Evolutionary conservation across 2,888 invertebrate species (phyloP), one percentile per base, ranked within the genome.

Genomic region (Zele albiditarsus): DNA sequence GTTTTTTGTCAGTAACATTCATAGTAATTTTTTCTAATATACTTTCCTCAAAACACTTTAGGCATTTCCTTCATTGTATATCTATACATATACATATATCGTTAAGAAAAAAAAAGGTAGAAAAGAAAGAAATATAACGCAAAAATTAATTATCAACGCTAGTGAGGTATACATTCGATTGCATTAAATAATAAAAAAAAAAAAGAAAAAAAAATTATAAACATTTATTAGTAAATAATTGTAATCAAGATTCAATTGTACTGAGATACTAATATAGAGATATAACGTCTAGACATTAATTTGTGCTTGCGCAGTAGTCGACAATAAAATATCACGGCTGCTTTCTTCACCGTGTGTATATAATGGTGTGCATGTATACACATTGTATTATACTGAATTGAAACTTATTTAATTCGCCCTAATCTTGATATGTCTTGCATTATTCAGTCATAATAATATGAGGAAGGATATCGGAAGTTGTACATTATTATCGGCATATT

Each of bases 361-460:
- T 57, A 27, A 23, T 33, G 12, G 4, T 42, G 25, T 49, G 31
- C 58, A 49, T 72, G 58, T 66, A 33, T 66, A 71, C 73, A 38
- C 58, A 62, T 46, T 62, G 49, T 76, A 25, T 46, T 3, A 27
- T 67, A 71, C 74, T 38, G 38, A 75, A 75, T 75, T 78, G 53
- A 53, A 69, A 78, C 60, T 76, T 81, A 80, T 80, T 82, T 80
- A 84, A n/a, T 53, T 81, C 75, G 71, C 81, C 78, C 77, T 80
- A 79, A 81, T 80, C 78, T 80, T 86, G 85, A 86, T 86, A 86
- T 86, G 86, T 85, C 79, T 86, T 83, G 81, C 84, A 86, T 85
- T 84, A 80, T 82, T 85, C 85, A 86, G 85, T 86, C 84, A 77
- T 76, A 82, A 81, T 83, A 78, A 79, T 38, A 8, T 78, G 73